Base-by-base conservation (phyloP, 2,113 vertebrate species). In the Dasypus novemcinctus region DNA sequence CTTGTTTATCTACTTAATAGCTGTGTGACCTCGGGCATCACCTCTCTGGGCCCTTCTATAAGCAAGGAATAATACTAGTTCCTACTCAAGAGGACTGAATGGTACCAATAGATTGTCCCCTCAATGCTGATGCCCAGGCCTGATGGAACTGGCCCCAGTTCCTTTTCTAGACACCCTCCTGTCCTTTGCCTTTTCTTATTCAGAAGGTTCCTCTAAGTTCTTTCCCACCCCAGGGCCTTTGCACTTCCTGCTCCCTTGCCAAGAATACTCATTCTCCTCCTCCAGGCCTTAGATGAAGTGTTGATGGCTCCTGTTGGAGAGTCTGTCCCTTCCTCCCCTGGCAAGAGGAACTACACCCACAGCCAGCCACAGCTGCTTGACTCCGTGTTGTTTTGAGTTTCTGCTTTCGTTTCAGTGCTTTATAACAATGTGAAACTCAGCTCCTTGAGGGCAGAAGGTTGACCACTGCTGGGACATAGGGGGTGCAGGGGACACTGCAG, bases 271-370 rank as follows among this genome's bases (percentile, higher is more conserved):
- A n/a, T n/a, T n/a, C 15, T 74, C 52, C 59, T 91, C 59, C 46
- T 92, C 79, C 68, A 75, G 89, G 68, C 82, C 57, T 95, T n/a
- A 18, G 66, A 61, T 74, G 61, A 92, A 78, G 82, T 79, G 76
- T 6, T 29, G 93, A 86, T 38, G 36, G 27, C 31, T 80, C 17
- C 69, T 4, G 52, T 80, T n/a, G 43, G 41, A 75, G 33, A 74
- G 31, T 13, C 38, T 41, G 25, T 83, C 88, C 36, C 57, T 38
- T 74, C 64, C 4, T 59, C 20, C 54, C 46, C 46, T 12, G 33
- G 75, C 69, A 52, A 49, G 36, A 90, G 21, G 38, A 43, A 27
- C 52, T 64, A 66, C 38, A 29, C 63, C 33, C 23, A 49, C 38
- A 12, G 13, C n/a, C 79, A 52, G 80, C 38, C n/a, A n/a, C 25